Base-by-base conservation (phyloP, 1,140 invertebrate species). In the Sinonovacula constricta region DNA sequence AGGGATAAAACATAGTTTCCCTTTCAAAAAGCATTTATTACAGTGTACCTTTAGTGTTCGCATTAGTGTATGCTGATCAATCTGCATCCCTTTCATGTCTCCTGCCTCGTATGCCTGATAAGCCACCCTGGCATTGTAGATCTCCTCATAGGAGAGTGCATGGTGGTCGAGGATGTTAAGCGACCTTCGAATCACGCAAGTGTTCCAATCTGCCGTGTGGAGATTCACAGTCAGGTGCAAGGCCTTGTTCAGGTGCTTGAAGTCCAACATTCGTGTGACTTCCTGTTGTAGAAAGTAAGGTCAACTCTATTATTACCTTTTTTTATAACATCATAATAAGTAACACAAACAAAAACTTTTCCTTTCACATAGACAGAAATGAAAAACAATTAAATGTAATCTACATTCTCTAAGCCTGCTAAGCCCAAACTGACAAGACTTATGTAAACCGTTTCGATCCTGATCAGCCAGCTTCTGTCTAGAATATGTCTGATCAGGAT, bases 131-230 rank as follows among this genome's bases (percentile, higher is more conserved):
- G 84, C 75, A 45, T 83, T 77, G 69, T 87, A 76, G 0, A 89
- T 53, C 30, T 86, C 85, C 45, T 85, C 81, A 79, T 85, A 89
- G 86, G 67, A 83, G 36, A 89, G 62, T 36, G 77, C 83, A 28
- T 66, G 39, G 57, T 84, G 83, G 22, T 80, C 59, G 1, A 89
- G 75, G 22, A 88, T 57, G 2, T 22, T 14, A 4, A 86, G 22
- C 36, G 80, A 77, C 36, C 80, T 82, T 0, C 54, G 75, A 2
- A 89, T 75, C 33, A 84, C 83, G 54, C 83, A 80, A 5, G 80
- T 34, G 54, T 89, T 89, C 88, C 88, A 89, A 36, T 86, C 86
- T 3, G 84, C 87, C n/a, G 85, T 87, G 81, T 89, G 88, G 34
- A 84, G 71, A 76, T 89, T 89, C 76, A 83, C 82, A 5, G 86